Evolutionary conservation across 1,140 invertebrate species (phyloP).

Genomic region (Drosophila pectinifera): DNA sequence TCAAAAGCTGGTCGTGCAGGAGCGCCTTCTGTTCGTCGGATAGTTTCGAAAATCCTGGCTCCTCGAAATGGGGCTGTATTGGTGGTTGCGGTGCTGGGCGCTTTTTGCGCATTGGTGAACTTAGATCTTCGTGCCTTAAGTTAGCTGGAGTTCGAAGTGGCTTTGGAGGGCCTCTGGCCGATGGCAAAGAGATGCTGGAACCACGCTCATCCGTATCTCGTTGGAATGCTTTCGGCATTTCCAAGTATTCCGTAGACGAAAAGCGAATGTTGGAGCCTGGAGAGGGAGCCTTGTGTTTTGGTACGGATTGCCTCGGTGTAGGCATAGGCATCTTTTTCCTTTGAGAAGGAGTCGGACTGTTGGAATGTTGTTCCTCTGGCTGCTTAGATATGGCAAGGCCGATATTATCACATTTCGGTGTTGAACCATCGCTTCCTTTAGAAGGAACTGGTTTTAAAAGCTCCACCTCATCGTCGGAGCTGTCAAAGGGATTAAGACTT

Average conservation of each 20-base stretch:
- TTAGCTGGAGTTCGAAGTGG: slow-evolving; percentile 76
- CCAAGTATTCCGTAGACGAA: slow-evolving; percentile 15
- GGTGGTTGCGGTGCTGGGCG: slow-evolving; percentile 90
- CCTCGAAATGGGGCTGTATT: slow-evolving; percentile 48
- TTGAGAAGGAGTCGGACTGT: slow-evolving; percentile 42
- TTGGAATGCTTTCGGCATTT: slow-evolving; percentile 29
- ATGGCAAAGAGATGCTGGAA: slow-evolving; percentile 64
- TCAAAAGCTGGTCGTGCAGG: slow-evolving; percentile 52
- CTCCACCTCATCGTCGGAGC: slow-evolving; percentile 87
- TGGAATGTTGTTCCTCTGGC: slow-evolving; percentile 21
- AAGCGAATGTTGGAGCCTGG: not conserved
- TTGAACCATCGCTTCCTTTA: not conserved
- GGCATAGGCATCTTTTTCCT: slow-evolving; percentile 85
- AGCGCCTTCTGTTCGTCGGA: slow-evolving; percentile 59
- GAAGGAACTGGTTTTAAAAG: slow-evolving; percentile 52
- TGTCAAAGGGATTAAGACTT: slow-evolving; percentile 88
- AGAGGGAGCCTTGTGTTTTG: slow-evolving; percentile 7
- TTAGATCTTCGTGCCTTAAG: slow-evolving; percentile 8
- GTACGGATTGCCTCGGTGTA: slow-evolving; percentile 85
- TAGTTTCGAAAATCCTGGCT: slow-evolving; percentile 32
- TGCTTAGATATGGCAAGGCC: slow-evolving; percentile 69
- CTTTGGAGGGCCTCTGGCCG: slow-evolving; percentile 72
- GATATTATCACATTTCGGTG: slow-evolving; percentile 18
- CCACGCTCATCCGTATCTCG: slow-evolving; percentile 55
- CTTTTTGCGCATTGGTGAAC: slow-evolving; percentile 86